Evolutionary conservation across 2,888 invertebrate species (phyloP).

Genomic region (Melipona bicolor): DNA sequence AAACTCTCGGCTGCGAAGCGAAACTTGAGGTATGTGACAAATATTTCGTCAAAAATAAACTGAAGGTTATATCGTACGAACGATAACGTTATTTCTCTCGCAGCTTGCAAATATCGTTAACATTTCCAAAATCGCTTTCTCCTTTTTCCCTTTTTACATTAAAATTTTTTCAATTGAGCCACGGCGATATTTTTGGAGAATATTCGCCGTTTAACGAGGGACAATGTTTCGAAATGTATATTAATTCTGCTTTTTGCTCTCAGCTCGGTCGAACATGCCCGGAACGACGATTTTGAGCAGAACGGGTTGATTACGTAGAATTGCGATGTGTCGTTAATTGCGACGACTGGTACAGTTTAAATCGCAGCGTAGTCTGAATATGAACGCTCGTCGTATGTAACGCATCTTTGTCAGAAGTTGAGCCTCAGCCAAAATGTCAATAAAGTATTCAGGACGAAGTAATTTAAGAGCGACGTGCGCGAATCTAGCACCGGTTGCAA

Average conservation of each 20-base stretch:
- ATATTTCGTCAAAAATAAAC: too few species aligned
- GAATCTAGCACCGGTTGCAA: slow-evolving; percentile 1
- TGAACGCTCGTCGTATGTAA: slow-evolving; percentile 31
- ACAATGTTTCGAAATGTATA: background rate
- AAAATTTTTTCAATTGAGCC: background rate
- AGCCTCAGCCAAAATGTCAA: slow-evolving; percentile 59
- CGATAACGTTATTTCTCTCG: background rate
- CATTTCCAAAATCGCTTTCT: background rate
- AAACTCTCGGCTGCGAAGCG: background rate
- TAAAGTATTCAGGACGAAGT: slow-evolving; percentile 64
- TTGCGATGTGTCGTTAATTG: slow-evolving; percentile 68
- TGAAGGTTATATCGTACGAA: too few species aligned
- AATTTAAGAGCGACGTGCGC: slow-evolving; percentile 56
- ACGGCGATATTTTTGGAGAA: background rate
- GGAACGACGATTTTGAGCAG: slow-evolving; percentile 15
- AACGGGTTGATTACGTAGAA: slow-evolving; percentile 62
- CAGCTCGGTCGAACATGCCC: background rate
- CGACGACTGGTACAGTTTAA: slow-evolving; percentile 38
- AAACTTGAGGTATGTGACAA: background rate
- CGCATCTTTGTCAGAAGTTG: slow-evolving; percentile 50
- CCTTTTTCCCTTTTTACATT: background rate
- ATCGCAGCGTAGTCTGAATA: slow-evolving; percentile 42
- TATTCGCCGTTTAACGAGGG: background rate
- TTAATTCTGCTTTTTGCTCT: background rate
- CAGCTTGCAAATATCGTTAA: slow-evolving; percentile 7